phyloP scores from a whole-genome alignment of 2,113 vertebrate genomes.

The Grallaria varia region DNA sequence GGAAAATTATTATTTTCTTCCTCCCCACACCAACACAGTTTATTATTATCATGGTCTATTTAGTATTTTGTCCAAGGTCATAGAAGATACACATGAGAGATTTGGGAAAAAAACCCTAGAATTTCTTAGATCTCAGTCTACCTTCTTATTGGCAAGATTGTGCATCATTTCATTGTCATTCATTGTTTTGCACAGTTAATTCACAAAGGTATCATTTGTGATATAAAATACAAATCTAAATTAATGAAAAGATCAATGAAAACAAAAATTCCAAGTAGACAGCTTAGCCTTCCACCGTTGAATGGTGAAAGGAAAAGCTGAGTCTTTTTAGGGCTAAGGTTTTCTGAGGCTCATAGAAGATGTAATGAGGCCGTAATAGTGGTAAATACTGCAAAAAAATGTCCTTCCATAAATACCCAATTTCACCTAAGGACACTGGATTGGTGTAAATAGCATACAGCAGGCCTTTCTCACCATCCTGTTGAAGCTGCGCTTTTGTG shows the following conservation, averaged over 20 bases:
- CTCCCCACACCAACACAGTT: background rate
- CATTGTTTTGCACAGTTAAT: background rate
- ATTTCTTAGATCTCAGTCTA: background rate
- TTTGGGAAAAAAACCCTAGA: accelerated
- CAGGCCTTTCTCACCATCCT: background rate
- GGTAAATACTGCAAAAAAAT: background rate
- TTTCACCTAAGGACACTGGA: background rate
- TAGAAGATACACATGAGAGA: background rate
- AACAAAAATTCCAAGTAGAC: background rate
- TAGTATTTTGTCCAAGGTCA: background rate
- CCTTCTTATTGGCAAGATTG: background rate
- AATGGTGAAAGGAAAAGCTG: background rate
- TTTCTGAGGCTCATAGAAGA: background rate
- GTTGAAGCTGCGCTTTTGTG: background rate
- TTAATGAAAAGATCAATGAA: background rate
- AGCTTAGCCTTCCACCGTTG: background rate
- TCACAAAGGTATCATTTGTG: background rate
- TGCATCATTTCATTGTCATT: background rate
- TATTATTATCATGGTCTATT: background rate
- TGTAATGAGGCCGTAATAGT: background rate
- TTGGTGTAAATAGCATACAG: background rate
- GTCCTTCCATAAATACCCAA: background rate
- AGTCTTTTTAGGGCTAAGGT: background rate
- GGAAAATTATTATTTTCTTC: background rate
- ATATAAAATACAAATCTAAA: background rate